Conservation (phyloP, 2,113 vertebrate species). For the Pachycephala philippinensis region DNA sequence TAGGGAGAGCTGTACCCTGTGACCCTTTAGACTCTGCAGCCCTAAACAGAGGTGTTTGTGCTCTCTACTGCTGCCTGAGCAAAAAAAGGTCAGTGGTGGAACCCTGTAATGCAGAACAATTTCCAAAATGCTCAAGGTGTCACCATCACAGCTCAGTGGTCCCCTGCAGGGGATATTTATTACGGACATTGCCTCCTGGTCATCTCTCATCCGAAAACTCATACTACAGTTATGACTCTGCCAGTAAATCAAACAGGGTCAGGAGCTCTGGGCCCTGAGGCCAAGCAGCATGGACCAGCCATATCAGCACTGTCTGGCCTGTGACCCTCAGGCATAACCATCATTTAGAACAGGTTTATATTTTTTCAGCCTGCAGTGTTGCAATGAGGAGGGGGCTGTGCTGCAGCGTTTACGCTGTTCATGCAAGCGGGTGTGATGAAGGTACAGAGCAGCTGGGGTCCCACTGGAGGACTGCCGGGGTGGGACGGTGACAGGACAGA, state of each 20-base stretch:
- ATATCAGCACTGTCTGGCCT: rapidly evolving
- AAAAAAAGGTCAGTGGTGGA: rapidly evolving
- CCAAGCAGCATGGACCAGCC: background rate
- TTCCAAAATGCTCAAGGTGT: background rate
- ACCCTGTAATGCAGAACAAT: background rate
- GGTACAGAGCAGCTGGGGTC: background rate
- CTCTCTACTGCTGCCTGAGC: background rate
- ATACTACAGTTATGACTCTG: background rate
- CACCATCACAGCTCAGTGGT: background rate
- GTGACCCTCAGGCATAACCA: background rate
- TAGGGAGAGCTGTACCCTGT: background rate
- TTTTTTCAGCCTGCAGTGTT: background rate
- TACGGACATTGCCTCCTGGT: background rate
- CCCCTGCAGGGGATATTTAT: background rate
- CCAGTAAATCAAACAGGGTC: background rate
- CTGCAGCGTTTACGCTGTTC: background rate
- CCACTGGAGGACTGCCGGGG: background rate
- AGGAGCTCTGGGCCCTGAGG: background rate
- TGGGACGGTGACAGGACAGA: rapidly evolving
- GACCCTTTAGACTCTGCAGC: background rate
- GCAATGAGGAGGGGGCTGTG: background rate
- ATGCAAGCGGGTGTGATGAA: background rate
- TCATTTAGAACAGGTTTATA: background rate
- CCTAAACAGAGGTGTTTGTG: background rate
- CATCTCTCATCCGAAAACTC: background rate